Evolutionary conservation across 2,797 vertebrate species (phyloP).

Genomic region (Artibeus jamaicensis): DNA sequence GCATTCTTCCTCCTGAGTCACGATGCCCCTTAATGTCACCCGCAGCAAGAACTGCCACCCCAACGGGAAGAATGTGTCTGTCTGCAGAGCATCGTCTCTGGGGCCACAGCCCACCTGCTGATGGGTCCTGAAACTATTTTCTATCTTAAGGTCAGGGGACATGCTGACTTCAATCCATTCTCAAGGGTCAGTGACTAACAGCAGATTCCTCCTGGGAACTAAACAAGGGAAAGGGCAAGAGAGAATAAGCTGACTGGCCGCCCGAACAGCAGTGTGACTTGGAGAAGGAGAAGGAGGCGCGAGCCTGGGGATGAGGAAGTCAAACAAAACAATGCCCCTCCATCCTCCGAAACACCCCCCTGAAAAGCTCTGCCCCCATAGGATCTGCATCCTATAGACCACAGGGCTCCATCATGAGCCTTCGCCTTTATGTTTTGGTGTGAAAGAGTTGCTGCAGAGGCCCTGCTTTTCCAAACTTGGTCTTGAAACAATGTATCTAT

Average conservation of each 20-base stretch:
- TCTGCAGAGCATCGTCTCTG: not conserved
- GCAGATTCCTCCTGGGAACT: not conserved
- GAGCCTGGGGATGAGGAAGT: not conserved
- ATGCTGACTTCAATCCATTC: not conserved
- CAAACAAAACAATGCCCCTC: not conserved
- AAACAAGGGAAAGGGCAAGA: not conserved
- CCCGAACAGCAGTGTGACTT: not conserved
- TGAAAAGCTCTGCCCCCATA: not conserved
- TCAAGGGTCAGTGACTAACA: not conserved
- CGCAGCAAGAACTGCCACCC: not conserved
- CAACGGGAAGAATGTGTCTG: not conserved
- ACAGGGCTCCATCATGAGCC: not conserved
- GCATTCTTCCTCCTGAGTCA: not conserved
- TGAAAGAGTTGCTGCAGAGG: not conserved
- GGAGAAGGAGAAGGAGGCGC: not conserved
- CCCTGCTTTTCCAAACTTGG: constrained; percentile 3
- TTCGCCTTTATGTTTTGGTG: not conserved
- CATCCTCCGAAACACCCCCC: not conserved
- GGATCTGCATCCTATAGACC: not conserved
- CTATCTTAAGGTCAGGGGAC: not conserved
- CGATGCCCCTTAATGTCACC: no score
- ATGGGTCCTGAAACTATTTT: not conserved
- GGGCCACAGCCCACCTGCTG: not conserved
- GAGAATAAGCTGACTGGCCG: not conserved
- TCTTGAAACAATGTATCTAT: constrained; percentile 53